Evolutionary conservation across 2,888 invertebrate genomes (phyloP).

Genomic region (Athripsodes cinereus): DNA sequence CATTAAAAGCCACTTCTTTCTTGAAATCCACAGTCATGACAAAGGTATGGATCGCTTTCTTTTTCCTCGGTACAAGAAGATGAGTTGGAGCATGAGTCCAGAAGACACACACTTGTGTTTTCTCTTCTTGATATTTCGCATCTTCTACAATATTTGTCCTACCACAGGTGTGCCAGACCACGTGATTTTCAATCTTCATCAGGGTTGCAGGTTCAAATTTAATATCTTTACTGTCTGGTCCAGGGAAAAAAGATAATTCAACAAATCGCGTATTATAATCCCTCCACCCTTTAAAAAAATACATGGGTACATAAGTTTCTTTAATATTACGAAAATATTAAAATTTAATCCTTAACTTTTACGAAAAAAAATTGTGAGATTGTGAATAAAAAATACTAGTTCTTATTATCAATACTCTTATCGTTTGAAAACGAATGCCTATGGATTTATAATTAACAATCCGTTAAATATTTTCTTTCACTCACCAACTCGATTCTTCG

Average conservation of each 20-base stretch:
- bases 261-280: constrained; percentile 45
- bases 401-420: too few species aligned
- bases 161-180: constrained; percentile 42
- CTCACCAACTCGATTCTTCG: constrained; percentile 33
- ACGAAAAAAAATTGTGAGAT: too few species aligned
- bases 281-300: constrained; percentile 7
- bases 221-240: constrained; percentile 41
- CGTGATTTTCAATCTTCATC: constrained; percentile 38
- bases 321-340: too few species aligned
- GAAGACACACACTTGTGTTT: constrained; percentile 41
- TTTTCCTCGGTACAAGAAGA: constrained; percentile 44
- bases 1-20: constrained; percentile 41
- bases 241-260: constrained; percentile 42
- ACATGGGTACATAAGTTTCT: too few species aligned
- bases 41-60: constrained; percentile 46
- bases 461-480: not conserved
- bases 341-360: too few species aligned
- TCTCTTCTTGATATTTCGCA: constrained; percentile 37
- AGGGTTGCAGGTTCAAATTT: constrained; percentile 39
- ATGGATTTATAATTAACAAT: too few species aligned
- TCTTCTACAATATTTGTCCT: constrained; percentile 42
- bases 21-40: constrained; percentile 50
- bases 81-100: constrained; percentile 48
- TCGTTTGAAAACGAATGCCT: too few species aligned
- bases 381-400: too few species aligned